phyloP scores from a whole-genome alignment of 1,140 invertebrate species.

The Drosophila albomicans region DNA sequence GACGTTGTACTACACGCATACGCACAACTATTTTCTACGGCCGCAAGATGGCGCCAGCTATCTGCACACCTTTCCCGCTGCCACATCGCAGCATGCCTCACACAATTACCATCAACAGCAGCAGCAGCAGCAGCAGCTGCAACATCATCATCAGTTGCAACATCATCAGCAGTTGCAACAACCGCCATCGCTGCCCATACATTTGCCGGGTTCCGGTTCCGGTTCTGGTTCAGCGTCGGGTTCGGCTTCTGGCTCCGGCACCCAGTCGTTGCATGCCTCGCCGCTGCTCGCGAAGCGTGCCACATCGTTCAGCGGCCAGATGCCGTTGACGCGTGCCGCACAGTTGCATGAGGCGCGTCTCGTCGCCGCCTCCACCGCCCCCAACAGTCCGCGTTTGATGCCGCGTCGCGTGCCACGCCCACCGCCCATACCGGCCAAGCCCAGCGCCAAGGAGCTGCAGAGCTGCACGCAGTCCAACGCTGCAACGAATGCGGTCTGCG shows the following conservation, averaged over 20 bases:
- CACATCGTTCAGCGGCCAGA: slow-evolving; percentile 80
- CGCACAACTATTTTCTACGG: slow-evolving; percentile 71
- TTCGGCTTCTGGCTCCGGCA: slow-evolving; percentile 39
- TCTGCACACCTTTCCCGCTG: slow-evolving; percentile 74
- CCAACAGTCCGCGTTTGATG: slow-evolving; percentile 89
- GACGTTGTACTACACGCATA: slow-evolving; percentile 61
- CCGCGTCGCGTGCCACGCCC: slow-evolving; percentile 87
- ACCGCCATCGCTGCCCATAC: slow-evolving; percentile 66
- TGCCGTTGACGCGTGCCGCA: slow-evolving; percentile 60
- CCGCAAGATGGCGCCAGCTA: slow-evolving; percentile 67
- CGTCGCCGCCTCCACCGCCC: slow-evolving; percentile 87
- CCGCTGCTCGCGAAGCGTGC: slow-evolving; percentile 78
- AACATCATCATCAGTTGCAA: slow-evolving; percentile 32
- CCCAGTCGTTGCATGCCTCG: slow-evolving; percentile 74
- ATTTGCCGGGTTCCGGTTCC: slow-evolving; percentile 40
- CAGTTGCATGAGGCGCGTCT: slow-evolving; percentile 41
- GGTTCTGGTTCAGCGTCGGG: slow-evolving; percentile 10
- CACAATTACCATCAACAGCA: slow-evolving; percentile 60
- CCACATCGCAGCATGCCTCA: slow-evolving; percentile 38
- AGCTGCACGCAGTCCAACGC: background rate
- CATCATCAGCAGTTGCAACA: slow-evolving; percentile 50
- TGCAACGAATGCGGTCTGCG: slow-evolving; percentile 41
- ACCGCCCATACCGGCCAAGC: slow-evolving; percentile 86
- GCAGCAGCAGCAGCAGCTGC: slow-evolving; percentile 53
- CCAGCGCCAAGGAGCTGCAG: slow-evolving; percentile 43